phyloP scores from a whole-genome alignment of 2,797 vertebrate species.

The Fistularia tabacaria region DNA sequence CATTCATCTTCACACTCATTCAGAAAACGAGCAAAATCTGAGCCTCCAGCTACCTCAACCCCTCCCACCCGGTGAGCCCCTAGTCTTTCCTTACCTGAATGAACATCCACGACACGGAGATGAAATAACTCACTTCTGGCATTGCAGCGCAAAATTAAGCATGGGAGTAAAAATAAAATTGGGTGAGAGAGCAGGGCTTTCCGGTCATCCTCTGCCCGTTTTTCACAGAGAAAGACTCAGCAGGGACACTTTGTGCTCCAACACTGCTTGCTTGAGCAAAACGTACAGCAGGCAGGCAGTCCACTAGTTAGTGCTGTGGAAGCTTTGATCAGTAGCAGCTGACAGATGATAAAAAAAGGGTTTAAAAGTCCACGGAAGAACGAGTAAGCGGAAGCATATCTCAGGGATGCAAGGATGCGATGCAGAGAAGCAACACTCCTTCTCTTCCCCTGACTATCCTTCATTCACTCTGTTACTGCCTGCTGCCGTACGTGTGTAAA shows the following conservation, averaged over 20 bases:
- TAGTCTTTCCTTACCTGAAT: conserved; percentile 67
- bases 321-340: conserved; percentile 15
- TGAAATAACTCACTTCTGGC: conserved; percentile 68
- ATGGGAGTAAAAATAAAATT: conserved; percentile 39
- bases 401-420: conserved; percentile 42
- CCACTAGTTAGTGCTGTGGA: conserved; percentile 25
- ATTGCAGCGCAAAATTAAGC: conserved; percentile 68
- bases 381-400: conserved; percentile 21
- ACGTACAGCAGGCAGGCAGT: conserved; percentile 43
- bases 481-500: conserved; percentile 64
- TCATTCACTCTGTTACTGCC: conserved; percentile 59
- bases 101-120: conserved; percentile 60
- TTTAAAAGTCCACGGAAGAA: conserved; percentile 25
- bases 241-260: conserved; percentile 39
- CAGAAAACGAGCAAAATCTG: conserved; percentile 49
- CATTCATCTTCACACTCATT: conserved; percentile 12
- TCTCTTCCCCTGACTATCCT: conserved; percentile 45
- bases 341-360: conserved; percentile 2
- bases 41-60: conserved; percentile 6
- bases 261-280: conserved; percentile 29
- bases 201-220: conserved; percentile 11
- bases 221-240: conserved; percentile 4
- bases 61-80: conserved; percentile 8
- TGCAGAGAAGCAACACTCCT: conserved; percentile 35
- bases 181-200: conserved; percentile 24